Evolutionary conservation across 2,888 invertebrate species (phyloP).

Genomic region (Dolichopus griseipennis): DNA sequence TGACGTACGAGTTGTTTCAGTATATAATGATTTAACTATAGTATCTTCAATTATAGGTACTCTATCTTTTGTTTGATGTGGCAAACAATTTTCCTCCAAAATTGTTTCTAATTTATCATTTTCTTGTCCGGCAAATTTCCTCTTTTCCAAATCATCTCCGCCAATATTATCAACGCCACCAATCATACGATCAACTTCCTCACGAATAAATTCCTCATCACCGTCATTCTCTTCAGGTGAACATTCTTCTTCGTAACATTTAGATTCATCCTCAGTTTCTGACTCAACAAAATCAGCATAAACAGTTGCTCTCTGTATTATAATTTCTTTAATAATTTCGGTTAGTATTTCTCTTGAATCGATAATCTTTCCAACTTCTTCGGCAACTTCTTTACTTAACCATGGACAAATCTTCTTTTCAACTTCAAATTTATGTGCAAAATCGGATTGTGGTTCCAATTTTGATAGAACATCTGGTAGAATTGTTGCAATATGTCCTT

Average conservation of each 20-base stretch:
- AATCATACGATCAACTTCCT: neutral
- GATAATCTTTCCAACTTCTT: conserved; percentile 71
- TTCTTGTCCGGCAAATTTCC: neutral
- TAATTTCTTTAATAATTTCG: conserved; percentile 69
- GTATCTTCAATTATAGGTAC: neutral
- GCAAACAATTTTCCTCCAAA: neutral
- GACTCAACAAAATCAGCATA: conserved; percentile 34
- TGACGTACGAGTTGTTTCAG: neutral
- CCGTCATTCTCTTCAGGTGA: neutral
- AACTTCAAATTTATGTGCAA: conserved; percentile 48
- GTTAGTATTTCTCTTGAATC: conserved; percentile 72
- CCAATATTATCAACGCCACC: neutral
- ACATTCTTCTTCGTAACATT: neutral
- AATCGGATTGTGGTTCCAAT: conserved; percentile 46
- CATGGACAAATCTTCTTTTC: conserved; percentile 67
- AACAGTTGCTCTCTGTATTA: conserved; percentile 58
- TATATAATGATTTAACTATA: neutral
- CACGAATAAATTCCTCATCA: conserved; percentile 9
- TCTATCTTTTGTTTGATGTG: neutral
- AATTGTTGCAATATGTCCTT: conserved; percentile 78
- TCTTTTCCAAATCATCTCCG: too few species aligned
- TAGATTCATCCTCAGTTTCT: neutral
- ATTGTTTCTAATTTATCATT: neutral
- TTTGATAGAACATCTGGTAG: conserved; percentile 76
- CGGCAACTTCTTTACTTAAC: conserved; percentile 72